A percentile compares a stretch with the other conserved stretches of the same genome.
These are phyloP conservation scores for Trachelus tabidus DNA, from an alignment of 2,888 invertebrate genomes.

Conservation along the genomic window DNA sequence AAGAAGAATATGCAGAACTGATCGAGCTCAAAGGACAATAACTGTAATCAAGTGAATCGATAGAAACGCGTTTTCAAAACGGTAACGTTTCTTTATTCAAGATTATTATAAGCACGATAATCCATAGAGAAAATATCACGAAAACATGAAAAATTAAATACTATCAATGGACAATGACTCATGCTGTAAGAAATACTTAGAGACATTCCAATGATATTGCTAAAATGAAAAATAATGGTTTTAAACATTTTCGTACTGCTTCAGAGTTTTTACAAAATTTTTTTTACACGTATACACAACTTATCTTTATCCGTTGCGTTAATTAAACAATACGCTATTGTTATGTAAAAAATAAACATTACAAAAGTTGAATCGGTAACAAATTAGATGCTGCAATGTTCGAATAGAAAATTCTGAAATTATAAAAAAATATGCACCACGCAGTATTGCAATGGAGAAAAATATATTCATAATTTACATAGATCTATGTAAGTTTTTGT, in stretches of 20 bases:
- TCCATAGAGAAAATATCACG: background rate
- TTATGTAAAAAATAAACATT: background rate
- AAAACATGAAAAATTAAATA: background rate
- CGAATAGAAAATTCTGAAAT: background rate
- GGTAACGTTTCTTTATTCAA: background rate
- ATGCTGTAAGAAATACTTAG: too few species aligned
- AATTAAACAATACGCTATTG: too few species aligned
- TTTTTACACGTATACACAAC: background rate
- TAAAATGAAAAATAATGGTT: background rate
- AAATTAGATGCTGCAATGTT: background rate
- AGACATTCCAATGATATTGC: too few species aligned
- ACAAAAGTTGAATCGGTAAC: background rate
- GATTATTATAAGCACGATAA: background rate
- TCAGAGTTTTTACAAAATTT: background rate
- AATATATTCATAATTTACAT: background rate
- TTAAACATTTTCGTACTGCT: background rate
- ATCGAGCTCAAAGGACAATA: background rate
- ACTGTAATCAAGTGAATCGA: background rate
- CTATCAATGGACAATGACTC: too few species aligned
- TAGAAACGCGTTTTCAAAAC: background rate
- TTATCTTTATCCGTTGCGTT: background rate
- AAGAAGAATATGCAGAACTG: background rate
- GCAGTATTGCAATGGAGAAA: background rate
- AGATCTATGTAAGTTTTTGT: conserved; percentile 26
- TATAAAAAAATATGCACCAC: background rate